phyloP scores from a whole-genome alignment of 1,140 invertebrate species.

The Bombus sibiricus region DNA sequence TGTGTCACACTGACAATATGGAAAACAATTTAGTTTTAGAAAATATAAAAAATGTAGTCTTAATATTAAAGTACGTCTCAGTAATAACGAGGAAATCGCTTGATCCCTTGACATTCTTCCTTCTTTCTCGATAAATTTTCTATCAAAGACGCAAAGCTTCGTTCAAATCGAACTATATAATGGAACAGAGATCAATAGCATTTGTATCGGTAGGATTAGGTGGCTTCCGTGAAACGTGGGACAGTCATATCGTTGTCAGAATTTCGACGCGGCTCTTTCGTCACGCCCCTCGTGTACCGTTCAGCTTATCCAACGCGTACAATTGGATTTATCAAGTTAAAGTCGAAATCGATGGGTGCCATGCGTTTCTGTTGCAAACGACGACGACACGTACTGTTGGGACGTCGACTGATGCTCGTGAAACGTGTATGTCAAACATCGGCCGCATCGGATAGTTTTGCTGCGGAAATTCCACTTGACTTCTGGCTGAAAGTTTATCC shows the following conservation, averaged over 20 bases:
- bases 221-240: slow-evolving; percentile 55
- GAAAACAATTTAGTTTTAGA: too few relatives aligned
- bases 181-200: neutral
- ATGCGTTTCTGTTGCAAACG: slow-evolving; percentile 13
- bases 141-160: neutral
- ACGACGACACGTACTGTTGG: slow-evolving; percentile 12
- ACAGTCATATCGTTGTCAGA: slow-evolving; percentile 61
- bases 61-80: too few relatives aligned
- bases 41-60: too few relatives aligned
- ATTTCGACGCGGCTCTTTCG: slow-evolving; percentile 56
- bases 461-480: neutral
- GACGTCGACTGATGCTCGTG: slow-evolving; percentile 26
- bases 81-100: neutral
- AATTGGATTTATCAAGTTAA: slow-evolving; percentile 71
- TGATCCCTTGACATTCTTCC: neutral
- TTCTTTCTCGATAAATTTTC: neutral
- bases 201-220: slow-evolving; percentile 34
- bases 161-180: neutral
- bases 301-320: slow-evolving; percentile 71
- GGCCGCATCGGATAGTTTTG: neutral
- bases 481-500: neutral
- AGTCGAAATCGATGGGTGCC: slow-evolving; percentile 51
- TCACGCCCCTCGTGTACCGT: slow-evolving; percentile 70
- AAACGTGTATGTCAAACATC: slow-evolving; percentile 26
- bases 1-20: too few relatives aligned